A percentile compares a stretch with the other conserved stretches of the same genome.
Conservation (phyloP, 2,113 vertebrate species). For the Martes martes region DNA sequence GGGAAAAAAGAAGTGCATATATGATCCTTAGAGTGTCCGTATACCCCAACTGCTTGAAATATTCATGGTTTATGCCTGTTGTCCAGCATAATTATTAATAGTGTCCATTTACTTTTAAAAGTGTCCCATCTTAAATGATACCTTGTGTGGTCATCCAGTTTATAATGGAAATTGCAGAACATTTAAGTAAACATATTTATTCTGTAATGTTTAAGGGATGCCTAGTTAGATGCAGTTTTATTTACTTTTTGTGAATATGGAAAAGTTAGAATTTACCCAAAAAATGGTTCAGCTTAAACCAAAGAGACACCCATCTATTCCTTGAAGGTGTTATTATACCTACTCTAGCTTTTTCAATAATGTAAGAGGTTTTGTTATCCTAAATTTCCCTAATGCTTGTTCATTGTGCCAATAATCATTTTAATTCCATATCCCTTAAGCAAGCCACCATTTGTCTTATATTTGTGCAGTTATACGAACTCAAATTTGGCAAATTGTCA, state of each 20-base stretch:
- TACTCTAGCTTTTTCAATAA: background rate
- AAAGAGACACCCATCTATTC: background rate
- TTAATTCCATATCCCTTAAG: background rate
- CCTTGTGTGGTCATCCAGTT: background rate
- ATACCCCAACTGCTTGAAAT: background rate
- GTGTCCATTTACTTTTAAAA: background rate
- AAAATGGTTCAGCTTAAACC: background rate
- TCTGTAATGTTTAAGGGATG: background rate
- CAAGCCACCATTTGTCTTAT: background rate
- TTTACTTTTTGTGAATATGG: conserved; percentile 7
- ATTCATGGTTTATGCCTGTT: background rate
- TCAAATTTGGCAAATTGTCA: conserved; percentile 14
- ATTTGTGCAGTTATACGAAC: background rate
- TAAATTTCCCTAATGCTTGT: background rate
- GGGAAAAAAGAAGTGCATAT: background rate
- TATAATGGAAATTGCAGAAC: background rate
- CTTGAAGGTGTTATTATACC: background rate
- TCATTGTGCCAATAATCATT: background rate
- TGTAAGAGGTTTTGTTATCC: background rate
- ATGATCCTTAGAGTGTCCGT: background rate
- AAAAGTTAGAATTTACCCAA: conserved; percentile 41
- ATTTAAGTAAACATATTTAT: conserved; percentile 7
- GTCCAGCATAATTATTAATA: background rate
- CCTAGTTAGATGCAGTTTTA: background rate
- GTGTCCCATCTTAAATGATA: background rate